phyloP scores from a whole-genome alignment of 2,888 invertebrate species.

The Cheilosia grossa region DNA sequence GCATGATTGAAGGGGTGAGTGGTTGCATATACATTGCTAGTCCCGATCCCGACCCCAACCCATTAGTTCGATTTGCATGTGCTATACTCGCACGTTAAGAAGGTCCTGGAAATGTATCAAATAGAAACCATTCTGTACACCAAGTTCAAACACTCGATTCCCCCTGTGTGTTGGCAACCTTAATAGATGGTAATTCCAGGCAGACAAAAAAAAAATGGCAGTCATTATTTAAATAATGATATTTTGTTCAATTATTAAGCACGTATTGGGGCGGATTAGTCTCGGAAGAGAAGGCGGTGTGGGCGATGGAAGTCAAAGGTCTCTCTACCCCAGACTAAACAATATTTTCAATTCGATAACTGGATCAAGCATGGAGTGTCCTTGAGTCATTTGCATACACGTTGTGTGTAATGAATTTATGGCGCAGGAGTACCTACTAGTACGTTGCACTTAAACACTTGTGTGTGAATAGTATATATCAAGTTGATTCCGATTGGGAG shows the following conservation, averaged over 20 bases:
- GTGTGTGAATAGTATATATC: background rate
- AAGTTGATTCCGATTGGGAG: constrained; percentile 44
- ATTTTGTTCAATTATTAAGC: constrained; percentile 58
- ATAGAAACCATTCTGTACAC: constrained; percentile 33
- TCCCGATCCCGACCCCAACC: constrained; percentile 49
- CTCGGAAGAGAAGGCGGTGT: background rate
- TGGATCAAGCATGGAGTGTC: constrained; percentile 63
- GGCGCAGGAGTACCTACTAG: constrained; percentile 6
- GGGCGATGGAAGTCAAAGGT: background rate
- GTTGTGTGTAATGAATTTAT: constrained; percentile 57
- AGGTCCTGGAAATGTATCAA: constrained; percentile 39
- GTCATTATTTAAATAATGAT: constrained; percentile 63
- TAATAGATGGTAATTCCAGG: constrained; percentile 51
- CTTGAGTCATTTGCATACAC: constrained; percentile 69
- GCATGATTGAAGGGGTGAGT: constrained; percentile 66
- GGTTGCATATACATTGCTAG: constrained; percentile 50
- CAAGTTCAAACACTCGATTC: constrained; percentile 30
- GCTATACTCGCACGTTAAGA: background rate
- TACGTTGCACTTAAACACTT: constrained; percentile 52
- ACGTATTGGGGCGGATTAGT: constrained; percentile 39
- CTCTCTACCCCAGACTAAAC: constrained; percentile 17
- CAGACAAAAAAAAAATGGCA: constrained; percentile 33
- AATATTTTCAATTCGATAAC: constrained; percentile 53
- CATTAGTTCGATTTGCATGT: constrained; percentile 67
- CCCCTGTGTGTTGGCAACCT: constrained; percentile 20